Evolutionary conservation across 2,888 invertebrate genomes (phyloP).

Genomic region (Zootermopsis nevadensis): DNA sequence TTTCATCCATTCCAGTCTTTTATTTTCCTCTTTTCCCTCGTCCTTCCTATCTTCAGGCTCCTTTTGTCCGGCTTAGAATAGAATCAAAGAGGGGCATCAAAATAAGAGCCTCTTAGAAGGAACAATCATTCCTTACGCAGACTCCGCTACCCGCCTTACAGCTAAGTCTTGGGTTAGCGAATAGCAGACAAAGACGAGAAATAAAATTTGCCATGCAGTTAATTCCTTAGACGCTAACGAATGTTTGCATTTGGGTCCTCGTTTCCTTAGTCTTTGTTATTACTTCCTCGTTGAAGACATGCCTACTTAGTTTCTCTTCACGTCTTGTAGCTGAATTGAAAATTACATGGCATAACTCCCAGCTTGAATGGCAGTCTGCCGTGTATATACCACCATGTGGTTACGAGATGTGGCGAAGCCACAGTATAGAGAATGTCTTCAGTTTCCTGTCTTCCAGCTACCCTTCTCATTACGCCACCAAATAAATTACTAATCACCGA

Average conservation of each 20-base stretch:
- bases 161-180: not conserved
- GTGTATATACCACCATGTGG: too few species aligned
- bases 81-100: slow-evolving; percentile 18
- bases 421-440: too few species aligned
- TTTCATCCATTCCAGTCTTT: slow-evolving; percentile 27
- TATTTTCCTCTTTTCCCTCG: not conserved
- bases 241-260: not conserved
- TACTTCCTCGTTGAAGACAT: not conserved
- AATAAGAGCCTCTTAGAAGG: slow-evolving; percentile 11
- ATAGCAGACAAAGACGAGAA: not conserved
- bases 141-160: slow-evolving; percentile 23
- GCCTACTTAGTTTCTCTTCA: not conserved
- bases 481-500: too few species aligned
- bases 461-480: too few species aligned
- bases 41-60: slow-evolving; percentile 10
- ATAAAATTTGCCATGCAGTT: not conserved
- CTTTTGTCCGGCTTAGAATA: slow-evolving; percentile 34
- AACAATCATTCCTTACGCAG: slow-evolving; percentile 18
- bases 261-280: not conserved
- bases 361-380: not conserved
- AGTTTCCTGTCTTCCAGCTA: too few species aligned
- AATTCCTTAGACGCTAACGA: slow-evolving; percentile 10
- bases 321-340: not conserved
- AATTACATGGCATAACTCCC: not conserved
- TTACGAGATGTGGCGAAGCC: too few species aligned